Evolutionary conservation across 2,113 vertebrate genomes (phyloP), one percentile per base, ranked within the genome.

Genomic region (Mastomys natalensis): DNA sequence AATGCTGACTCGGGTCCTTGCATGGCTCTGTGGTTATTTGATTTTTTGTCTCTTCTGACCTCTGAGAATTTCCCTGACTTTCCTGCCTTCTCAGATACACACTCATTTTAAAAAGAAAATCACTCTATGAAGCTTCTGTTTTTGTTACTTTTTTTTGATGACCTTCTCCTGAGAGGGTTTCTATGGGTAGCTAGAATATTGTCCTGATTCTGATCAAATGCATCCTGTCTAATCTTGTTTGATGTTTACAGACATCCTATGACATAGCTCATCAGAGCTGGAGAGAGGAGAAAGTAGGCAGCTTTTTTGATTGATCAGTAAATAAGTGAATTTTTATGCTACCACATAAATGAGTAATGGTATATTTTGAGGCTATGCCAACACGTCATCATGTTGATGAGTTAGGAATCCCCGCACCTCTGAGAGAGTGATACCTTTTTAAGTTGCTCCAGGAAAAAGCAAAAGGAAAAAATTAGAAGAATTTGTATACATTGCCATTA

Each of bases 51-150:
- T n/a, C 66, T 72, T 62, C 22, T 87, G 58, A 40, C 21, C 26
- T 93, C 70, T 58, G 26, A 76, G 78, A 64, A 72, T 70, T 86
- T 95, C 74, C 45, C 68, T 87, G 31, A 70, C 26, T 87, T 74
- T 82, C 86, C 43, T 93, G 16, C 58, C 45, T 81, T 81, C 17
- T 93, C 66, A 87, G 58, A 10, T 55, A 89, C 80, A 34, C 45
- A 43, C 70, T 73, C 17, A 21, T 82, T 76, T 78, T 1, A 40
- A 73, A 40, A 84, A 60, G 51, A 78, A 64, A 73, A 58, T 45
- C 76, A 93, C 34, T 48, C 78, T 78, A 58, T 43, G 77, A 48
- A 60, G 40, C 40, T 95, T 86, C 55, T 53, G 22, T 53, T 78
- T 70, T 29, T 58, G 12, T 88, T 62, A 15, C 55, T 40, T 10